A percentile compares a stretch with the other conserved stretches of the same genome.
These are phyloP conservation scores for Pyrrhia umbra DNA, from an alignment of 2,888 invertebrate genomes.

Conservation along the genomic window DNA sequence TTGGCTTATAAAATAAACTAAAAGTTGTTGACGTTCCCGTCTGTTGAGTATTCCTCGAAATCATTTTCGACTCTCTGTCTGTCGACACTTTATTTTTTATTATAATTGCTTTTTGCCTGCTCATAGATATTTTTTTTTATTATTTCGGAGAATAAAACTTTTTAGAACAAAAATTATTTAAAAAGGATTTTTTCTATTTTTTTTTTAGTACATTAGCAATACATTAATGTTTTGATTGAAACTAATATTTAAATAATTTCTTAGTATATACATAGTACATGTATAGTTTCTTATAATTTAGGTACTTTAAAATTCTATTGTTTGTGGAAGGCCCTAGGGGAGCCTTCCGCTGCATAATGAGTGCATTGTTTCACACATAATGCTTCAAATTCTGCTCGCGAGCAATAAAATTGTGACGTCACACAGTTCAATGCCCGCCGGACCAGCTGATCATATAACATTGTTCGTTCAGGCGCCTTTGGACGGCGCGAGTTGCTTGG, in stretches of 20 bases:
- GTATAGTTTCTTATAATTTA: too few species aligned
- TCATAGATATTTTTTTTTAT: too few species aligned
- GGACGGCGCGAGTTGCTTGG: constrained; percentile 11
- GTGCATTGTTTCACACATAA: not conserved
- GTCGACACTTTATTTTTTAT: not conserved
- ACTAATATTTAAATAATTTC: too few species aligned
- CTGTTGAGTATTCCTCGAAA: not conserved
- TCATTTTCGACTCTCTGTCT: not conserved
- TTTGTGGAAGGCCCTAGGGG: not conserved
- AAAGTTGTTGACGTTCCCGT: not conserved
- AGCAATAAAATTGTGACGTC: constrained; percentile 45
- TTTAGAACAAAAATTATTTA: too few species aligned
- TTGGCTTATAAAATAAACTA: not conserved
- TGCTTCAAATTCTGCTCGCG: not conserved
- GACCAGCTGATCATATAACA: constrained; percentile 48
- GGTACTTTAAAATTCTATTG: not conserved
- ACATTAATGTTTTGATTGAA: too few species aligned
- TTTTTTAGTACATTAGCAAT: too few species aligned
- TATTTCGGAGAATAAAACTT: too few species aligned
- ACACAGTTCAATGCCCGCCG: constrained; percentile 36
- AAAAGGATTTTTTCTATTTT: too few species aligned
- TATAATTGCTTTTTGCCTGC: not conserved
- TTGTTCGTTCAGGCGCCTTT: constrained; percentile 27
- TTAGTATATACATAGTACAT: too few species aligned
- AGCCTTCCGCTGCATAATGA: not conserved